Base-by-base conservation (phyloP, 2,888 invertebrate species). In the Gymnosoma rotundatum region DNA sequence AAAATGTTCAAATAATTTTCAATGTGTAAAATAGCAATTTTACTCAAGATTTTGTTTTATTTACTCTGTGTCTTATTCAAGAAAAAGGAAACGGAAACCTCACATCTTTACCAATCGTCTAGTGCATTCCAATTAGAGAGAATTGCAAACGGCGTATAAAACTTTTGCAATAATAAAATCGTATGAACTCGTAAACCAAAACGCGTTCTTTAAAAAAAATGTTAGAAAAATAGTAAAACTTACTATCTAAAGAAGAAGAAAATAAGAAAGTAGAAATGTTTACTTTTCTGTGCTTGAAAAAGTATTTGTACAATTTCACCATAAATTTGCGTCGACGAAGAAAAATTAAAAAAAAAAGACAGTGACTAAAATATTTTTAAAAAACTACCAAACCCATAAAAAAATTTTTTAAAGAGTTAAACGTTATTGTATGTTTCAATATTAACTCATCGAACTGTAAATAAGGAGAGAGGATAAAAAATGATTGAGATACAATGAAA, bases 11-110 rank as follows among this genome's bases (percentile, higher is more conserved):
- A 42, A 75, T 69, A 58, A 50, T 70, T 75, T 58, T 64, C n/a
- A 70, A 64, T 58, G 75, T 75, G 61, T 67, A 48, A 78, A 78
- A 66, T 63, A 48, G 36, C 0, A 69, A 56, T 25, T 64, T 58
- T 38, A 45, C 63, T 81, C 63, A 38, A 78, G 48, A 56, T 50
- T 38, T 64, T n/a, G 16, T 64, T 64, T 58, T 36, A 38, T 58
- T 38, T 45, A 58, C 5, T 69, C 9, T 32, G 0, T 25, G 21
- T 18, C 48, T 60, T 60, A 21, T 16, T 20, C 45, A 21, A 72
- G 67, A 36, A 75, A 74, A 60, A 78, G 84, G 74, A 84, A 81
- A 78, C 84, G 81, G 81, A 81, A 78, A 69, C 74, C 74, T 52
- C 69, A 84, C 72, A 78, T 84, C 76, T 78, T 69, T 70, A 60